phyloP scores from a whole-genome alignment of 2,888 invertebrate species.

The Cephus rjabovi region DNA sequence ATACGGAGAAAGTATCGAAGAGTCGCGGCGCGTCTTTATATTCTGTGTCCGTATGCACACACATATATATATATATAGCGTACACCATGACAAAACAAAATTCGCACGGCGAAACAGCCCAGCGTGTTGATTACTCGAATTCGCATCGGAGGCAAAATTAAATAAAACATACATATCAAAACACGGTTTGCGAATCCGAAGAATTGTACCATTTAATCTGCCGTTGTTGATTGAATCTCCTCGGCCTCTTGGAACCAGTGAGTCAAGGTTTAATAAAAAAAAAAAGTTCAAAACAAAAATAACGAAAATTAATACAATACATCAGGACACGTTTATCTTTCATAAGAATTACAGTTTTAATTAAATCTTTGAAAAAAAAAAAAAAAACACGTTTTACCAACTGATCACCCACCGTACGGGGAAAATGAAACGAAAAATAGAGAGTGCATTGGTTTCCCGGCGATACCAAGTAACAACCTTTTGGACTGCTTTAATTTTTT shows the following conservation, averaged over 20 bases:
- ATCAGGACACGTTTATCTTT: not conserved
- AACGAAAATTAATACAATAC: not conserved
- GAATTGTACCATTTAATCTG: not conserved
- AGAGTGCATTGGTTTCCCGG: not conserved
- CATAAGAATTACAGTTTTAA: not conserved
- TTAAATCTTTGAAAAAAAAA: not conserved
- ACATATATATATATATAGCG: not conserved
- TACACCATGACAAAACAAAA: not conserved
- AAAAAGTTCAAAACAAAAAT: not conserved
- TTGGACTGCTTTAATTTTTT: not conserved
- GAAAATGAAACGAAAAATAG: not conserved
- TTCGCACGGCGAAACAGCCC: not conserved
- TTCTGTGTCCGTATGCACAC: not conserved
- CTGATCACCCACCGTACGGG: not conserved
- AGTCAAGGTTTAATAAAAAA: not conserved
- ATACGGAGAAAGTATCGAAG: not conserved
- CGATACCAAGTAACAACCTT: not conserved
- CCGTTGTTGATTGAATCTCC: not conserved
- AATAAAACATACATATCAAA: not conserved
- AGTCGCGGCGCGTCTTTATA: not conserved
- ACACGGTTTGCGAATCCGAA: not conserved
- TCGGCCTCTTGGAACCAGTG: not conserved
- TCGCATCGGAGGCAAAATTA: not conserved
- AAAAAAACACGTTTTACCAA: not conserved
- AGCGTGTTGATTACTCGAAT: not conserved